Evolutionary conservation across 2,888 invertebrate genomes (phyloP).

Genomic region (Deroplatys truncata): DNA sequence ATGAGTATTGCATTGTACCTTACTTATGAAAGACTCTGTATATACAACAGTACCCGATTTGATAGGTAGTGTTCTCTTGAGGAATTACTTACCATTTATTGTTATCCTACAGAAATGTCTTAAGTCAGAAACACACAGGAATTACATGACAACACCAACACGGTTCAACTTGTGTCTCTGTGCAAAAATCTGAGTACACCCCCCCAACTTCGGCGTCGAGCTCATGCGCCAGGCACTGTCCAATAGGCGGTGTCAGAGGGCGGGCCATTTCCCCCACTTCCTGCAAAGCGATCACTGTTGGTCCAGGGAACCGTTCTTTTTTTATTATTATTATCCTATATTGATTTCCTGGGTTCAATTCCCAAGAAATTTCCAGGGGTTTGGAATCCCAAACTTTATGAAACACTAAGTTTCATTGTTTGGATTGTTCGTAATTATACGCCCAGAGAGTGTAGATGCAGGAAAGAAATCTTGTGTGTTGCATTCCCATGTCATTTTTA

Average conservation of each 20-base stretch:
- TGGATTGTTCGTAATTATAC: too few relatives aligned
- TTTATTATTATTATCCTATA: background rate
- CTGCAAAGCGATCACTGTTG: background rate
- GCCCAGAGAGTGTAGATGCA: too few relatives aligned
- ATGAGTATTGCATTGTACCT: too few relatives aligned
- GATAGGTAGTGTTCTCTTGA: too few relatives aligned
- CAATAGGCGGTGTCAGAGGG: background rate
- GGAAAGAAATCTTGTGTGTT: too few relatives aligned
- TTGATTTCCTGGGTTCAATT: background rate
- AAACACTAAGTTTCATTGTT: too few relatives aligned
- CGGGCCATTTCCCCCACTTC: too few relatives aligned
- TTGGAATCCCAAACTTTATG: too few relatives aligned
- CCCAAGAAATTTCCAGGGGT: too few relatives aligned
- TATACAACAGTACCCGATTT: too few relatives aligned
- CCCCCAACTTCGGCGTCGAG: background rate
- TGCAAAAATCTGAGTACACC: background rate
- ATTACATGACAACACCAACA: background rate
- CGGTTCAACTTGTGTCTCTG: background rate
- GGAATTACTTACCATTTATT: background rate
- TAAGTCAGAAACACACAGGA: background rate
- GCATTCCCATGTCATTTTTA: too few relatives aligned
- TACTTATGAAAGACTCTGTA: too few relatives aligned
- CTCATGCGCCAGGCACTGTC: background rate
- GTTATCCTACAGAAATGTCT: background rate
- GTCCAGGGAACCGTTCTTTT: background rate